Evolutionary conservation across 2,888 invertebrate species (phyloP).

Genomic region (Parochlus steinenii): DNA sequence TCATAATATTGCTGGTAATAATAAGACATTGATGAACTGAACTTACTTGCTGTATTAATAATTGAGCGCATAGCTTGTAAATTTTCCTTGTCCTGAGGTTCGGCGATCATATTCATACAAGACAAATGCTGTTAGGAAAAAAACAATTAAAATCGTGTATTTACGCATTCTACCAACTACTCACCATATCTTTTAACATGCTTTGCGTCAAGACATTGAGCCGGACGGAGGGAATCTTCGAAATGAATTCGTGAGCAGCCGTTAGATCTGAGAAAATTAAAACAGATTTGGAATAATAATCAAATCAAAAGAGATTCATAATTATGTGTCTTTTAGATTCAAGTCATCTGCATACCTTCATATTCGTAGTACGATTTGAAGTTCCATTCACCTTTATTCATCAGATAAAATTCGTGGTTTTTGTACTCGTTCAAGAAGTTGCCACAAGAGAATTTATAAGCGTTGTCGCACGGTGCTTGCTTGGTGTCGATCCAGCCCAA

Average conservation of each 20-base stretch:
- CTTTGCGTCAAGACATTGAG: conserved; percentile 9
- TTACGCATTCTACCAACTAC: too few species aligned
- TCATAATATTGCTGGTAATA: too few species aligned
- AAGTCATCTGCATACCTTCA: conserved; percentile 23
- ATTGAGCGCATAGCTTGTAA: conserved; percentile 9
- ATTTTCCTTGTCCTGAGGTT: conserved; percentile 7
- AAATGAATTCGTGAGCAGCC: conserved; percentile 6
- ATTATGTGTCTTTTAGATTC: too few species aligned
- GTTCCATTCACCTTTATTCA: conserved; percentile 29
- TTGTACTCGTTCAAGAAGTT: conserved; percentile 26
- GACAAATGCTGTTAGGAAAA: too few species aligned
- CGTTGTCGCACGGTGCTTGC: conserved; percentile 24
- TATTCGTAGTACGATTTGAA: conserved; percentile 28
- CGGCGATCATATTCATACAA: conserved; percentile 11
- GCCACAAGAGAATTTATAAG: conserved; percentile 29
- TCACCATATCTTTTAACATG: too few species aligned
- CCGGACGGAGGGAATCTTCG: conserved; percentile 9
- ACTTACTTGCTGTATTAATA: conserved; percentile 12
- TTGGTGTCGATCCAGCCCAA: conserved; percentile 27
- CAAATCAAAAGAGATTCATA: too few species aligned
- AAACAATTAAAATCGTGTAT: too few species aligned
- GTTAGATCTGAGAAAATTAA: conserved; percentile 5
- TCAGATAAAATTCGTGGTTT: conserved; percentile 25
- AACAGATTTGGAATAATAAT: not conserved
- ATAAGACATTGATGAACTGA: too few species aligned